Evolutionary conservation across 2,113 vertebrate species (phyloP), one percentile per base, ranked within the genome.

Genomic region (Agapornis roseicollis): DNA sequence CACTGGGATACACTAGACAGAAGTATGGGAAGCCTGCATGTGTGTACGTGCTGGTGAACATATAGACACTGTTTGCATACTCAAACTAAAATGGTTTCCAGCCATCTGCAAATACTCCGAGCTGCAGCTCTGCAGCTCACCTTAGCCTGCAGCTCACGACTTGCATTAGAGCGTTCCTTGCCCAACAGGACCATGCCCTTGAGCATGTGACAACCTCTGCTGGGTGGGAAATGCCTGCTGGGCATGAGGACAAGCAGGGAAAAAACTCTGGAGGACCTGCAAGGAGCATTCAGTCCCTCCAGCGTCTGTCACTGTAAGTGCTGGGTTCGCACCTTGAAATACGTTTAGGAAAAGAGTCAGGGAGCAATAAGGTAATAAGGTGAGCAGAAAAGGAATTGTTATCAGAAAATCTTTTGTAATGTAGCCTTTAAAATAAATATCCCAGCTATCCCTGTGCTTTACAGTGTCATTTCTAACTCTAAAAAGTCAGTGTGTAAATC

Each of bases 401-500:
- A 94, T 83, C 55, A 55, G 91, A 93, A 91, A 90, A 87, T 87
- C 87, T 69, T 90, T 91, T 80, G 71, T 93, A 94, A 87, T 78
- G 63, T 56, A 86, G 95, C 64, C 70, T 89, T 92, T 93, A 93
- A 96, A 96, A 96, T 82, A 96, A 93, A 95, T 74, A 95, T 66
- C 17, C 2, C 42, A 90, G 83, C 63, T 84, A 77, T 90, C 94
- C 49, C 66, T 87, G n/a, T 87, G 66, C 81, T 96, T 96, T 94
- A 95, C 63, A 49, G 82, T 90, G 90, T 85, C 58, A 61, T 82
- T 97, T 93, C 93, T 87, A 91, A 93, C 70, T 90, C 86, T 90
- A 89, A 94, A 91, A 96, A 94, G 84, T 72, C 93, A 65, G n/a
- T 66, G 80, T 91, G 78, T 96, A 96, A 97, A 96, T 96, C 96